Evolutionary conservation across 2,797 vertebrate genomes (phyloP).

Genomic region (Esox masquinongy): DNA sequence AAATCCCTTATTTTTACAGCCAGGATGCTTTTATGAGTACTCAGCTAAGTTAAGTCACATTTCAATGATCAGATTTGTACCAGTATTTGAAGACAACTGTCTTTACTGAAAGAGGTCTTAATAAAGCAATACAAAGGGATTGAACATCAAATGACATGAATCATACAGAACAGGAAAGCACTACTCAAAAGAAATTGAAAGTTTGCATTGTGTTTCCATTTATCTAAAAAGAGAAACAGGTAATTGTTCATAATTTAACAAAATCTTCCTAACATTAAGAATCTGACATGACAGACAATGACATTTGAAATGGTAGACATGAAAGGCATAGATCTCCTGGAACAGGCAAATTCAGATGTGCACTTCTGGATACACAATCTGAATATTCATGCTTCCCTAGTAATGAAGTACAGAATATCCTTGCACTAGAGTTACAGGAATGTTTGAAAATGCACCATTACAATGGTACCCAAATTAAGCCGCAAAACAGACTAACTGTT

Average conservation of each 20-base stretch:
- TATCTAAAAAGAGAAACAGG: neutral
- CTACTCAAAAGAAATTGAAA: neutral
- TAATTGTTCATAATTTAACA: neutral
- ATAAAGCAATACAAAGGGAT: neutral
- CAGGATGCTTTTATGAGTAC: neutral
- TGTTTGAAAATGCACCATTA: neutral
- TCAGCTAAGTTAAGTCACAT: neutral
- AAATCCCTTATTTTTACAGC: constrained; percentile 21
- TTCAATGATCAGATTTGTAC: neutral
- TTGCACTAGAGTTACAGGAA: too few relatives aligned
- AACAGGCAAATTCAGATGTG: neutral
- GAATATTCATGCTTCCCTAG: neutral
- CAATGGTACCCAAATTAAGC: neutral
- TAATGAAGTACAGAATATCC: neutral
- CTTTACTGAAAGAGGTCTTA: neutral
- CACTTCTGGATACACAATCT: neutral
- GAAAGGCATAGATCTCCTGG: neutral
- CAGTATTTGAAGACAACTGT: neutral
- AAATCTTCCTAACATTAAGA: neutral
- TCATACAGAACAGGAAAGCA: constrained; percentile 10
- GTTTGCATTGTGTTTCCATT: neutral
- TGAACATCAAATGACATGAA: neutral
- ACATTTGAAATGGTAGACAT: neutral
- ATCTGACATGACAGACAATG: neutral
- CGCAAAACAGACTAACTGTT: neutral